phyloP scores from a whole-genome alignment of 2,888 invertebrate genomes.

The Seladonia tumulorum region DNA sequence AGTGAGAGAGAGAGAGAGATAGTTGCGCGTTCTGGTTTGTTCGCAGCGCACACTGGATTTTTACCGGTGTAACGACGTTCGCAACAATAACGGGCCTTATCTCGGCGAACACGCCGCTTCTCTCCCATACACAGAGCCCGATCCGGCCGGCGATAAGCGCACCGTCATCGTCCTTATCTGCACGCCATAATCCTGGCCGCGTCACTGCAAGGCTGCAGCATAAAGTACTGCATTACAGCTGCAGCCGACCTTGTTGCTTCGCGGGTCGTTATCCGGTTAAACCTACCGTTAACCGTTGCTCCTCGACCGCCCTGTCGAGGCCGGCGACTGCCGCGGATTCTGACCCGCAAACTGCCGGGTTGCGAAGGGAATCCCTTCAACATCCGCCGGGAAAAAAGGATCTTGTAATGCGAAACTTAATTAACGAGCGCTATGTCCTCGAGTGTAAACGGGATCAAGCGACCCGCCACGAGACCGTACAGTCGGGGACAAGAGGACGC shows the following conservation, averaged over 20 bases:
- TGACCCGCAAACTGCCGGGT: background rate
- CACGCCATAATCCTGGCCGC: constrained; percentile 63
- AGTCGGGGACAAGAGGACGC: background rate
- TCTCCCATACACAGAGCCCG: constrained; percentile 33
- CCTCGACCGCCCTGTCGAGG: constrained; percentile 23
- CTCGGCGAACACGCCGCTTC: constrained; percentile 27
- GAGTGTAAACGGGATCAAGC: constrained; percentile 24
- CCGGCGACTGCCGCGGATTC: constrained; percentile 15
- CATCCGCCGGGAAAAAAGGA: constrained; percentile 17
- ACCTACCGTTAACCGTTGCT: constrained; percentile 56
- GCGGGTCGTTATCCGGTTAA: constrained; percentile 71
- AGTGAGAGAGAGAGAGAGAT: background rate
- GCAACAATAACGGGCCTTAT: constrained; percentile 44
- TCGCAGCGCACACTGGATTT: constrained; percentile 19
- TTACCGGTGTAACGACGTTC: constrained; percentile 32
- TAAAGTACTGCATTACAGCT: constrained; percentile 63
- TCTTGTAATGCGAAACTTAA: constrained; percentile 41
- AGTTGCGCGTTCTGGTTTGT: background rate
- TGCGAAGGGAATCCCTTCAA: constrained; percentile 16
- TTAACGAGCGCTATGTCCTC: constrained; percentile 39
- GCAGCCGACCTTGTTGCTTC: constrained; percentile 59
- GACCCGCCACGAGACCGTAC: background rate
- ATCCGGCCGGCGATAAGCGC: constrained; percentile 61
- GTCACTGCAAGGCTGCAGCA: constrained; percentile 62
- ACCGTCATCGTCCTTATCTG: constrained; percentile 68